Evolutionary conservation across 1,140 invertebrate species (phyloP).

Genomic region (Dendrolimus kikuchii): DNA sequence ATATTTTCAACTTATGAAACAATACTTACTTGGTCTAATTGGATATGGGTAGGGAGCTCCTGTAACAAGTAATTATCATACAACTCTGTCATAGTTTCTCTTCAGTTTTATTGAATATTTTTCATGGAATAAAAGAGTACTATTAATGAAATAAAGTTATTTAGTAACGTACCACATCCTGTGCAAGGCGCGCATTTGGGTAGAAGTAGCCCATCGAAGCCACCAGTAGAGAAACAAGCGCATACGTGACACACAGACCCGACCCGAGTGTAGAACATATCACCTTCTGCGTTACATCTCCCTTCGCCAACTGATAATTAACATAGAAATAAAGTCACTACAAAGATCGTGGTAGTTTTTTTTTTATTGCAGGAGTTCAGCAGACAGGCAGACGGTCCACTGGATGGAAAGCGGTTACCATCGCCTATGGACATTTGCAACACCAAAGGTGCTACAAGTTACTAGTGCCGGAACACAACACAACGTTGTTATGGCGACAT

Average conservation of each 20-base stretch:
- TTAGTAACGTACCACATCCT: constrained; percentile 22
- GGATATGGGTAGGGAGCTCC: neutral
- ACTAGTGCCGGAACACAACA: no score
- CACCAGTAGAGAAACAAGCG: constrained; percentile 27
- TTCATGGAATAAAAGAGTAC: neutral
- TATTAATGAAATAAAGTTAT: neutral
- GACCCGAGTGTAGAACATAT: constrained; percentile 31
- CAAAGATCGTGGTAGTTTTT: no score
- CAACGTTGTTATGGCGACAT: no score
- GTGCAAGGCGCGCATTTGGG: constrained; percentile 37
- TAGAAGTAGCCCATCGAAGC: constrained; percentile 15
- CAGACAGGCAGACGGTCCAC: no score
- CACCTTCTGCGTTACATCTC: constrained; percentile 28
- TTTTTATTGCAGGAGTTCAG: no score
- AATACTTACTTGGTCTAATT: no score
- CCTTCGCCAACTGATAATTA: neutral
- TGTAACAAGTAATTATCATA: neutral
- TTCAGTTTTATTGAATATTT: no score
- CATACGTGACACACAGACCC: constrained; percentile 28
- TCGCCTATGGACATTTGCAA: no score
- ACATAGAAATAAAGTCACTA: no score
- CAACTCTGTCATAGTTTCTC: neutral
- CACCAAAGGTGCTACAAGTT: no score
- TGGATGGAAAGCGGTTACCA: no score
- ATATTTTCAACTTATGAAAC: no score